Percentiles rank a stretch among this genome's conserved stretches.
Evolutionary conservation across 2,797 vertebrate genomes (phyloP).

Genomic region (Crax fasciolata): DNA sequence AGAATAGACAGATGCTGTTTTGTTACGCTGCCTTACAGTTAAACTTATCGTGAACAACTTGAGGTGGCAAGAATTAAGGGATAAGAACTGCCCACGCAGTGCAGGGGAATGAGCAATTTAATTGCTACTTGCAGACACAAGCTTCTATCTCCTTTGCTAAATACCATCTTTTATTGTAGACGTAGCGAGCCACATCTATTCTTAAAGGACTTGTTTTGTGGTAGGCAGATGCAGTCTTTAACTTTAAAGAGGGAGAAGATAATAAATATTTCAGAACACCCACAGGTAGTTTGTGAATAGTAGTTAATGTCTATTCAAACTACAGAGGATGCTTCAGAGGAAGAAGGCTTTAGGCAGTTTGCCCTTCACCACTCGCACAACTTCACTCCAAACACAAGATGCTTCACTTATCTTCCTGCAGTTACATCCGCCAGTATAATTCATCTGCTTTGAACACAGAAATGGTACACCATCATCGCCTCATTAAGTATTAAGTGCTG

Average conservation of each 20-base stretch:
- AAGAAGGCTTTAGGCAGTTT: not conserved
- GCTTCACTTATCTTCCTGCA: not conserved
- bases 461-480: not conserved
- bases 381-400: constrained; percentile 27
- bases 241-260: constrained; percentile 19
- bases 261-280: constrained; percentile 67
- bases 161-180: not conserved
- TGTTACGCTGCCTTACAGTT: not conserved
- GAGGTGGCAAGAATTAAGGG: not conserved
- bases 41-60: not conserved
- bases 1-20: not conserved
- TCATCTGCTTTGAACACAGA: not conserved
- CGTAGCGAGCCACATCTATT: not conserved
- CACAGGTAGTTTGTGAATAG: constrained; percentile 31
- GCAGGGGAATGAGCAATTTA: constrained; percentile 8
- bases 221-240: constrained; percentile 26
- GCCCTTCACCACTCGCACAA: constrained; percentile 12
- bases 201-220: constrained; percentile 45
- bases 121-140: constrained; percentile 43
- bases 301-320: constrained; percentile 34
- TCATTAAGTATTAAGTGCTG: not conserved
- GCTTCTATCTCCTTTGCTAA: not conserved
- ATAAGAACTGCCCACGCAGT: constrained; percentile 39
- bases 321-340: constrained; percentile 24
- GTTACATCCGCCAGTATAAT: not conserved